Evolutionary conservation across 2,888 invertebrate species (phyloP).

Genomic region (Pyrrhia umbra): DNA sequence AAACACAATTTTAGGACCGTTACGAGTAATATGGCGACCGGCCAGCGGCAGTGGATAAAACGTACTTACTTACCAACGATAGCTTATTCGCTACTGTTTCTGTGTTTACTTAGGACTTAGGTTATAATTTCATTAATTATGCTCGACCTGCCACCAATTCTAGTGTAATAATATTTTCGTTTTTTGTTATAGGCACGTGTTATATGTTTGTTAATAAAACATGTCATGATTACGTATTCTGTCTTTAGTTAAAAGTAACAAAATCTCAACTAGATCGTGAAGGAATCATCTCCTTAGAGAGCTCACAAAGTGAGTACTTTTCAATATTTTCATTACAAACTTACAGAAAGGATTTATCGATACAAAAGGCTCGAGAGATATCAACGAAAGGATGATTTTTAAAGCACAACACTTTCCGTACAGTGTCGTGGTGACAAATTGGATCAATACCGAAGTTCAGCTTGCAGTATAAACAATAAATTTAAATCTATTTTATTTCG

Average conservation of each 20-base stretch:
- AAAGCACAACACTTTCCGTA: neutral
- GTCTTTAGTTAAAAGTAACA: neutral
- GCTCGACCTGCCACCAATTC: neutral
- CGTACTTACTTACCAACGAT: conserved; percentile 6
- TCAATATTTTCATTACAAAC: too few species aligned
- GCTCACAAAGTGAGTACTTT: too few species aligned
- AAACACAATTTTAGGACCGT: conserved; percentile 44
- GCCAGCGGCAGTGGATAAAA: conserved; percentile 8
- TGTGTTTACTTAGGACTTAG: conserved; percentile 10
- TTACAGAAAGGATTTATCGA: too few species aligned
- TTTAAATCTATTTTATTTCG: neutral
- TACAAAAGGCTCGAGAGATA: too few species aligned
- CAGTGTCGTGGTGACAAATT: neutral
- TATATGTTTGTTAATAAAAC: neutral
- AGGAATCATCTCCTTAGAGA: too few species aligned
- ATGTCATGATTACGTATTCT: neutral
- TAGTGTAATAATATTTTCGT: neutral
- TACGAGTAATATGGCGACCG: conserved; percentile 13
- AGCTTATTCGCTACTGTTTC: neutral
- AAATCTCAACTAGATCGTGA: too few species aligned
- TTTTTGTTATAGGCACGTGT: neutral
- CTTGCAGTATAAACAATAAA: neutral
- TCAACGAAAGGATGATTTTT: neutral
- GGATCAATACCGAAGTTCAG: neutral
- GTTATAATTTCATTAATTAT: conserved; percentile 18